phyloP scores from a whole-genome alignment of 1,140 invertebrate species.

The Drosophila auraria region DNA sequence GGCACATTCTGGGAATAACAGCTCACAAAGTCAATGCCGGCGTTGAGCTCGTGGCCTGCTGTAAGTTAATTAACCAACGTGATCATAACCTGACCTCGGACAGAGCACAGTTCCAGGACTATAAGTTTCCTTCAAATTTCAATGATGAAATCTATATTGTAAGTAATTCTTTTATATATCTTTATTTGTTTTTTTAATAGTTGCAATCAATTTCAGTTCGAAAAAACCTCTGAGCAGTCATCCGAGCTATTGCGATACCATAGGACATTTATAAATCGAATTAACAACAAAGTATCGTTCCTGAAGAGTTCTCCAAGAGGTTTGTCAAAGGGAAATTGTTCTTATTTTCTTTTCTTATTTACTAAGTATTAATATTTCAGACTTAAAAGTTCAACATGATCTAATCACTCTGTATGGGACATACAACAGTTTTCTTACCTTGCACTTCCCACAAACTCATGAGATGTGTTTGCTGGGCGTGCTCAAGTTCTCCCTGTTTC shows the following conservation, averaged over 20 bases:
- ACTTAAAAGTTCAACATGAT: slow-evolving; percentile 8
- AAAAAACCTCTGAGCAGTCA: neutral
- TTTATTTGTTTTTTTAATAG: no score
- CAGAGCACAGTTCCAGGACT: neutral
- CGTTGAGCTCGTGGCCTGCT: slow-evolving; percentile 27
- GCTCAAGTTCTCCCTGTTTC: slow-evolving; percentile 48
- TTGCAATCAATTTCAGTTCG: neutral
- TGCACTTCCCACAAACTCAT: slow-evolving; percentile 41
- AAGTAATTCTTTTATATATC: neutral
- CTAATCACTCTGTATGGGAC: slow-evolving; percentile 47
- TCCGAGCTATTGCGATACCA: slow-evolving; percentile 9
- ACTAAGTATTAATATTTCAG: slow-evolving; percentile 3
- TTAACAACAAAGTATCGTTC: neutral
- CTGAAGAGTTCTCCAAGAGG: slow-evolving; percentile 7
- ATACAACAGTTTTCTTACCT: slow-evolving; percentile 47
- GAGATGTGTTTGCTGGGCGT: slow-evolving; percentile 27
- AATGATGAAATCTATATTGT: neutral
- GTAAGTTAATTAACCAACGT: neutral
- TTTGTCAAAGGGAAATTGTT: neutral
- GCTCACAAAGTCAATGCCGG: slow-evolving; percentile 13
- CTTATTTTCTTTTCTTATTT: no score
- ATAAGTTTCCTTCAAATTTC: neutral
- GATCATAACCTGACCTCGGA: neutral
- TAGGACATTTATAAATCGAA: neutral
- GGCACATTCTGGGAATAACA: slow-evolving; percentile 29